A percentile compares a stretch with the other conserved stretches of the same genome.
phyloP scores from a whole-genome alignment of 1,140 invertebrate genomes.

The Drosophila orosa region DNA sequence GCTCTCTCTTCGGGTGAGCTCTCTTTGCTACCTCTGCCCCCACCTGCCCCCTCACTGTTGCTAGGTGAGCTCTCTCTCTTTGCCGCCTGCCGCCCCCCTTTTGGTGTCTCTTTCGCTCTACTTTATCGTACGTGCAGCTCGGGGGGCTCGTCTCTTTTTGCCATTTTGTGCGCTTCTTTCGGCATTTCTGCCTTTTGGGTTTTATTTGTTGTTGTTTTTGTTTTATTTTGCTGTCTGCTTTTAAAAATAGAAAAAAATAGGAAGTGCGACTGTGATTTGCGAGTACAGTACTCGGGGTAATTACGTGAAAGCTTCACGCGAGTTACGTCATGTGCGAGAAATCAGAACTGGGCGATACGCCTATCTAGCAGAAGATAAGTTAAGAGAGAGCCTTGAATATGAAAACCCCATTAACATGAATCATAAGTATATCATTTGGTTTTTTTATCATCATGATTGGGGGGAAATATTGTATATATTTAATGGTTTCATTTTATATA shows the following conservation, averaged over 20 bases:
- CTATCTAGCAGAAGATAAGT: constrained; percentile 32
- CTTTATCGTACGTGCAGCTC: constrained; percentile 42
- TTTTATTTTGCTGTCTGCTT: constrained; percentile 27
- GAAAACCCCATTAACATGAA: constrained; percentile 26
- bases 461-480: not conserved
- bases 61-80: constrained; percentile 22
- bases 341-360: constrained; percentile 23
- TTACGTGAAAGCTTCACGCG: constrained; percentile 47
- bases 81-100: not conserved
- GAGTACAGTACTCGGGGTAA: constrained; percentile 45
- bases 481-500: no score
- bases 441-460: constrained; percentile 6
- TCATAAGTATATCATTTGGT: constrained; percentile 9
- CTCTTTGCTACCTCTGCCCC: not conserved
- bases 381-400: constrained; percentile 32
- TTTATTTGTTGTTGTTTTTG: constrained; percentile 21
- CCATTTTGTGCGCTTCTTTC: constrained; percentile 32
- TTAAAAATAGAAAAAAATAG: constrained; percentile 61
- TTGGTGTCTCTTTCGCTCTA: constrained; percentile 2
- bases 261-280: constrained; percentile 39
- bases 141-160: constrained; percentile 67
- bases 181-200: constrained; percentile 28
- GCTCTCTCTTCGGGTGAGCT: constrained; percentile 7
- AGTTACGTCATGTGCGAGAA: constrained; percentile 39
- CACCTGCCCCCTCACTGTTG: constrained; percentile 18